Base-by-base conservation (phyloP, 2,888 invertebrate genomes). In the Bombylius discolor region DNA sequence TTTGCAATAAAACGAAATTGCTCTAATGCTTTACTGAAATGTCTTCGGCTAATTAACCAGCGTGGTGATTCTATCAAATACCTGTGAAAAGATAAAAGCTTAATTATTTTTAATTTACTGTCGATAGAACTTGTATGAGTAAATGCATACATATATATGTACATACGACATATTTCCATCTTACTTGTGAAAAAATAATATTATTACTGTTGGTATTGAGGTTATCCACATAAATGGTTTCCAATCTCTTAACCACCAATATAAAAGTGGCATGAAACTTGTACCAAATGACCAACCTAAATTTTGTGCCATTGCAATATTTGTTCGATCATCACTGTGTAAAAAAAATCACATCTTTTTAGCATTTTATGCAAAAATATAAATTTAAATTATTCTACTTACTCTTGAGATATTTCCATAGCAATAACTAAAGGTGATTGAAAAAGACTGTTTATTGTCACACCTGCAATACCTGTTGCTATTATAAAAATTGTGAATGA, bases 61-160 rank as follows among this genome's bases (percentile, higher is more conserved):
- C 81, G 75, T 5, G 83, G 83, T 49, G 83, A 83, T 73, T 83
- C 83, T 59, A 82, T 78, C 65, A 81, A 73, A 63, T 75, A 77
- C 69, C 82, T 82, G 63, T 7, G 60, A 64, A 58, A 58, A 54
- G 39, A 2, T 23, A 23, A 23, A 23, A 23, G 23, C 1, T 23
- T 36, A 8, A 9, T 36, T 36, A 36, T 1, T 36, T 36, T 36
- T 8, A 6, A 36, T 36, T 36, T 8, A 36, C 2, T 9, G 9
- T 36, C 9, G 4, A 36, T 6, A 36, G 9, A 36, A 36, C 36
- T 9, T 8, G 11, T 11, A 11, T 42, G 39, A 11, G 11, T 11
- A 4, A 5, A 36, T 11, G 4, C 11, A 11, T 42, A 23, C 3
- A 42, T 42, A n/a, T n/a, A n/a, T 42, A 11, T 42, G 4, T 11